These are phyloP conservation scores for Galbula dea DNA, from an alignment of 2,113 vertebrate genomes.

Conservation along the genomic window DNA sequence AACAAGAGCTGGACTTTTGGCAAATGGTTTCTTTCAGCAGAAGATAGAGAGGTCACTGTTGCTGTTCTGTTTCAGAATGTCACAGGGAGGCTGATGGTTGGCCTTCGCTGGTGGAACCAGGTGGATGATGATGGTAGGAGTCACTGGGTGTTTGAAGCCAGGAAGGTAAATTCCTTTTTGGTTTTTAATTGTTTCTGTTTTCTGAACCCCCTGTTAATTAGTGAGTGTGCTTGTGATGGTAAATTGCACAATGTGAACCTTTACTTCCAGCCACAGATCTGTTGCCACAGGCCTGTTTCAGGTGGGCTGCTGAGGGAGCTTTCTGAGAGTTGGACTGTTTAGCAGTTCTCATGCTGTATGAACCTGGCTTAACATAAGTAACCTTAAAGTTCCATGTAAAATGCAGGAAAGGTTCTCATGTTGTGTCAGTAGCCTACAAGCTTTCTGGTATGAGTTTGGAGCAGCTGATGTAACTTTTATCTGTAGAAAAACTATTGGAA, in stretches of 20 bases:
- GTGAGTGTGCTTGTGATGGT: not conserved
- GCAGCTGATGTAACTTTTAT: not conserved
- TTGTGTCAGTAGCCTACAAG: rapidly evolving
- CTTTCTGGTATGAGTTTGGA: not conserved
- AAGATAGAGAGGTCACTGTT: no score
- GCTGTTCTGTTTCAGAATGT: constrained; percentile 79
- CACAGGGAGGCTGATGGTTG: constrained; percentile 91
- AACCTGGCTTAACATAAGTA: not conserved
- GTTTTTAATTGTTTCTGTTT: not conserved
- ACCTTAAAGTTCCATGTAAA: not conserved
- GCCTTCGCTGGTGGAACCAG: constrained; percentile 97
- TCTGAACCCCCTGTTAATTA: not conserved
- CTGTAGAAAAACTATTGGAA: not conserved
- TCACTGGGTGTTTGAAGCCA: constrained; percentile 93
- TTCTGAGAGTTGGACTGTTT: not conserved
- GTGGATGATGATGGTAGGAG: constrained; percentile 93
- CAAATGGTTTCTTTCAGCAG: not conserved
- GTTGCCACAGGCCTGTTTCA: not conserved
- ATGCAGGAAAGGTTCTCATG: not conserved
- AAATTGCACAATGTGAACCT: rapidly evolving
- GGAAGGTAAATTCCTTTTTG: constrained; percentile 77
- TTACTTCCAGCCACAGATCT: not conserved
- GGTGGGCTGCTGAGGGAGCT: not conserved
- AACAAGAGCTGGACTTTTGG: not conserved
- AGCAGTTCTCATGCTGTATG: not conserved